These are phyloP conservation scores for Hedya salicella DNA, from an alignment of 2,888 invertebrate species.

Conservation along the genomic window DNA sequence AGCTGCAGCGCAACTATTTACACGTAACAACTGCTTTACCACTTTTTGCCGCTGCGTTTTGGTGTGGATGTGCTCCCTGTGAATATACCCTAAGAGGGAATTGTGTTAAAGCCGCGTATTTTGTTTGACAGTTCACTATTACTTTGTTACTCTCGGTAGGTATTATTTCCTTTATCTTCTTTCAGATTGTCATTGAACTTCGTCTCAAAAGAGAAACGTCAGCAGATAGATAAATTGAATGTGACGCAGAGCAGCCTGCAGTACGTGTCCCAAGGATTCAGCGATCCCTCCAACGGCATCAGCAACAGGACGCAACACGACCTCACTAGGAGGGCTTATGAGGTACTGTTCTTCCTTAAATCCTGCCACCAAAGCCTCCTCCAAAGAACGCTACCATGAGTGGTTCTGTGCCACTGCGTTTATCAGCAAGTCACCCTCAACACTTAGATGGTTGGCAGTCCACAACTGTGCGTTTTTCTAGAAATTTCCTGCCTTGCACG, in stretches of 20 bases:
- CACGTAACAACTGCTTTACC: too few species aligned
- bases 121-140: background rate
- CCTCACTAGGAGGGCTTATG: slow-evolving; percentile 63
- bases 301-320: slow-evolving; percentile 59
- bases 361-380: too few species aligned
- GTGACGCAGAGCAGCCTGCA: slow-evolving; percentile 60
- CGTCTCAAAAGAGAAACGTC: slow-evolving; percentile 56
- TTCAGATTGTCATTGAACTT: slow-evolving; percentile 67
- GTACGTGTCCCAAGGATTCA: slow-evolving; percentile 67
- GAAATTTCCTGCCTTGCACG: too few species aligned
- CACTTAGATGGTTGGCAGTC: too few species aligned
- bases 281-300: slow-evolving; percentile 71
- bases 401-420: too few species aligned
- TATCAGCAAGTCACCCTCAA: too few species aligned
- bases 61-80: too few species aligned
- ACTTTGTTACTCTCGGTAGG: background rate
- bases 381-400: too few species aligned
- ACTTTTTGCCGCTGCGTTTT: too few species aligned
- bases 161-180: slow-evolving; percentile 30
- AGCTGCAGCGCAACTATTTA: too few species aligned
- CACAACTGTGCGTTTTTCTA: background rate
- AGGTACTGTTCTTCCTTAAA: slow-evolving; percentile 51
- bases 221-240: slow-evolving; percentile 63
- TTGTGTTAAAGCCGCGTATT: background rate
- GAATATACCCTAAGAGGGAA: too few species aligned